Evolutionary conservation across 2,888 invertebrate genomes (phyloP), one percentile per base, ranked within the genome.

Genomic region (Leptinotarsa peninsularis): DNA sequence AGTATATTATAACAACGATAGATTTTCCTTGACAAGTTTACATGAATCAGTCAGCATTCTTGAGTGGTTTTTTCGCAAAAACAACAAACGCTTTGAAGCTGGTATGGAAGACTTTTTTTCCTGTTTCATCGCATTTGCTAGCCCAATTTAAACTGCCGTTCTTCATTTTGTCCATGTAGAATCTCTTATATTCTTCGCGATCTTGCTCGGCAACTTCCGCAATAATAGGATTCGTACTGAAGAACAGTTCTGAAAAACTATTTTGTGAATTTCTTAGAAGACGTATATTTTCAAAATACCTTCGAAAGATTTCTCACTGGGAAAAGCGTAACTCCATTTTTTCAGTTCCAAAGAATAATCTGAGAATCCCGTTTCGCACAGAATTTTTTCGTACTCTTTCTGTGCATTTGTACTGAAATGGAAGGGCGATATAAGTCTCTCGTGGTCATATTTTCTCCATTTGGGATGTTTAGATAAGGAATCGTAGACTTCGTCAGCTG

Each of bases 401-500:
- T 63, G 23, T 23, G 60, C 15, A 66, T 76, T 49, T 21, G 56
- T 33, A 23, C 33, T 21, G 49, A 58, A 63, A 52, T 69, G 73
- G 49, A 63, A 78, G 4, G 73, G 72, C 23, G 78, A 74, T 43
- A 76, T 74, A 10, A 71, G 50, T 54, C 56, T 58, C 23, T 73
- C 66, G n/a, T 78, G 74, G 4, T 74, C 71, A 67, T 78, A 78
- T 66, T 70, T 63, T 43, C 63, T 49, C 78, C 78, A 78, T 67
- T 67, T 78, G 4, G 76, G 71, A 49, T 76, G 68, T 60, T 70
- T 63, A 5, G 72, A 74, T 10, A 76, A 27, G 7, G n/a, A 49
- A 56, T 68, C 67, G 49, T 71, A 77, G 21, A 75, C 67, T 21
- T 72, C 73, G 49, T 77, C 74, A 2, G 49, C 43, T 13, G 76